Base-by-base conservation (phyloP, 2,888 invertebrate genomes). In the Mesopsocus fuscifrons region DNA sequence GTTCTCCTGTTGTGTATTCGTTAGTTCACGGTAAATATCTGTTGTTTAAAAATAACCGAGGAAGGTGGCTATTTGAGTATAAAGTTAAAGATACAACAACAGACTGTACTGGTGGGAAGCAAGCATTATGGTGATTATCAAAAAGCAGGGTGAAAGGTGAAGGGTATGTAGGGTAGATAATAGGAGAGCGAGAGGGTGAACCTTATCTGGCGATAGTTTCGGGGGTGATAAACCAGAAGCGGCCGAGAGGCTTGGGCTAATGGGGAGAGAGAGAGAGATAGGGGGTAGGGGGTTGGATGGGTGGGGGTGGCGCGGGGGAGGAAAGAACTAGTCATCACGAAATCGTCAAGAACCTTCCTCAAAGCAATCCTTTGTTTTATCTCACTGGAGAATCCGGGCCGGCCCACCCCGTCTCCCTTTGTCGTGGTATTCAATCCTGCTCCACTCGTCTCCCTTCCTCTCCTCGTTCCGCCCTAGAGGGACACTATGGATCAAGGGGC, bases 161-260 rank as follows among this genome's bases (percentile, higher is more conserved):
- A 13, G 33, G 33, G 33, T 15, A 17, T 33, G 33, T 33, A 33
- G 33, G 33, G 33, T 33, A 16, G 33, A 33, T 17, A 16, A 15
- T 16, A 33, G 33, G 17, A 17, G 33, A 33, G 33, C 43, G 48
- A 44, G 47, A 49, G 49, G 33, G 47, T 43, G 49, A 48, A 31
- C 17, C 45, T n/a, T n/a, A n/a, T n/a, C n/a, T n/a, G n/a, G 41
- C 23, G 44, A 17, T 15, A 17, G 21, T 31, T 21, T 31, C 17
- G 41, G 17, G 41, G 22, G 17, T 41, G 44, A 33, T 41, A 9
- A 32, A 20, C 18, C 9, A 18, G 32, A 4, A 8, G 2, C 16
- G 34, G 22, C 4, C 22, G 18, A 23, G 17, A 23, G n/a, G 15
- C 18, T 11, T 16, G 18, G 40, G 16, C 9, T 38, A 15, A 26